Evolutionary conservation across 2,113 vertebrate species (phyloP), one percentile per base, ranked within the genome.

Genomic region (Leptobrachium leishanense): DNA sequence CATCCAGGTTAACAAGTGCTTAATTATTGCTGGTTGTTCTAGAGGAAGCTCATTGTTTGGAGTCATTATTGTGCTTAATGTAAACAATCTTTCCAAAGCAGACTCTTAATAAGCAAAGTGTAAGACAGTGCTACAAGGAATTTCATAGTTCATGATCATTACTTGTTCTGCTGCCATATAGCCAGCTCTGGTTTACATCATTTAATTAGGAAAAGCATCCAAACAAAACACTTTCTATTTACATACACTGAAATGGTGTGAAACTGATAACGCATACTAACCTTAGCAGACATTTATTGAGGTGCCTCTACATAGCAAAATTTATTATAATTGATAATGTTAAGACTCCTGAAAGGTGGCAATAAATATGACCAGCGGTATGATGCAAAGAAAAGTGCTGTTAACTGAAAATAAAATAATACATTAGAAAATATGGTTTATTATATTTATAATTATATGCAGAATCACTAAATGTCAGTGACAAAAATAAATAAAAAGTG

Each of bases 61-160:
- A 65, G 67, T 80, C 70, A 80, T 80, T 80, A 80, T 68, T 68
- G 67, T 72, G 63, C 70, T 80, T 68, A 68, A 73, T 73, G 77
- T 79, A 72, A 79, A 79, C 50, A 80, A 74, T 57, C 8, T 55
- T 79, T 79, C 15, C 50, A 42, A 39, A 55, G 15, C 5, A 54
- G 41, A 55, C 62, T 57, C 63, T 44, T 74, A 80, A 80, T 68
- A 67, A 59, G 50, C 63, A 57, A 74, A 79, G 63, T 31, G 63
- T 41, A 67, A 57, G 5, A 55, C 31, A 67, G 46, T 55, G 31
- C 20, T 64, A 63, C 31, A 31, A 64, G 40, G 68, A 12, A 66
- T 55, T 67, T 69, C 11, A 46, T 15, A 73, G 77, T 46, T 67
- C 63, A 66, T 39, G 41, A 39, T 73, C 63, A 41, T 79, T 67